phyloP scores from a whole-genome alignment of 2,113 vertebrate genomes.

The Ceyx cyanopectus region DNA sequence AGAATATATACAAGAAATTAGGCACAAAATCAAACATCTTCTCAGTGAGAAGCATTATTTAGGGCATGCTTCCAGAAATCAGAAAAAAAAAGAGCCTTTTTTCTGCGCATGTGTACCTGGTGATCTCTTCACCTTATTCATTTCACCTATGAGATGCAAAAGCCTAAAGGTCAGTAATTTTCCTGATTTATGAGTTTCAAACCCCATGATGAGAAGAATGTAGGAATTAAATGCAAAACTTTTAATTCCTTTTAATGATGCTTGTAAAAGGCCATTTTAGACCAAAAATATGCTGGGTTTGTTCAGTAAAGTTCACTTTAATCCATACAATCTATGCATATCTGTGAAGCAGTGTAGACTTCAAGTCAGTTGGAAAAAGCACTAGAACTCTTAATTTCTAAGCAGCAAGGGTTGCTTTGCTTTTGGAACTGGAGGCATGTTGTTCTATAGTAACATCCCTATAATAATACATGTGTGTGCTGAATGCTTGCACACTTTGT shows the following conservation, averaged over 20 bases:
- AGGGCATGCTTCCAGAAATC: constrained; percentile 9
- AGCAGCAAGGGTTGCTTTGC: not conserved
- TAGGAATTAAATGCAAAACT: not conserved
- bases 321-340: not conserved
- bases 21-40: constrained; percentile 11
- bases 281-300: not conserved
- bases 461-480: not conserved
- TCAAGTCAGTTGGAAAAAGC: not conserved
- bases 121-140: not conserved
- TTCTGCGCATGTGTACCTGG: not conserved
- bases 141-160: not conserved
- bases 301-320: not conserved
- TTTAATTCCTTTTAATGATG: not conserved
- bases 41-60: not conserved
- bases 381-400: not conserved
- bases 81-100: not conserved
- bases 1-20: constrained; percentile 10
- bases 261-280: not conserved
- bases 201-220: not conserved
- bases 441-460: not conserved
- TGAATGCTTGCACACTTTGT: not conserved
- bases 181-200: not conserved
- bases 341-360: not conserved
- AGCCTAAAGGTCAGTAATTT: not conserved
- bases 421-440: not conserved